These are phyloP conservation scores for Patagioenas fasciata DNA, from an alignment of 2,113 vertebrate genomes.

Conservation along the genomic window DNA sequence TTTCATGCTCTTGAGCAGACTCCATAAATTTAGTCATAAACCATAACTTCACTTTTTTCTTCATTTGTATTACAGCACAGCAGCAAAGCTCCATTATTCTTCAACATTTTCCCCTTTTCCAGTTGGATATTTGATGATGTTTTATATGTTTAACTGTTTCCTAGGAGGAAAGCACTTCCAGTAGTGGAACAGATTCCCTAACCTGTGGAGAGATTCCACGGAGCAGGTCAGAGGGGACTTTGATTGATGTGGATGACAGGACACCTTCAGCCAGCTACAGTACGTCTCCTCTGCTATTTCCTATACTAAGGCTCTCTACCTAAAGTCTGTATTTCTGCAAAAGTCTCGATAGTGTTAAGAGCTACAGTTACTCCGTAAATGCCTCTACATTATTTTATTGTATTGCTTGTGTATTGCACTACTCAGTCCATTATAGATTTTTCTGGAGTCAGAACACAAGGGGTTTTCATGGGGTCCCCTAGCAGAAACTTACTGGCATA, in stretches of 20 bases:
- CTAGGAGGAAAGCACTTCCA: slow-evolving; percentile 83
- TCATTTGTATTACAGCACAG: not conserved
- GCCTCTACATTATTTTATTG: not conserved
- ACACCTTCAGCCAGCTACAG: slow-evolving; percentile 65
- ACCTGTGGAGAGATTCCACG: slow-evolving; percentile 70
- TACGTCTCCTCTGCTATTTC: slow-evolving; percentile 69
- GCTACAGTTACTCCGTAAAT: not conserved
- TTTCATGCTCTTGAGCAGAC: not conserved
- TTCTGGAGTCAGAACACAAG: not conserved
- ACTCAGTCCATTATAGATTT: not conserved
- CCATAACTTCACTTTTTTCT: not conserved
- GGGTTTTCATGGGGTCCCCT: not conserved
- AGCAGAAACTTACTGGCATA: not conserved
- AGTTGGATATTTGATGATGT: not conserved
- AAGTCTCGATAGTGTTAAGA: not conserved
- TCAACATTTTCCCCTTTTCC: not conserved
- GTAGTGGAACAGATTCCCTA: slow-evolving; percentile 68
- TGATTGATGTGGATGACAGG: slow-evolving; percentile 83
- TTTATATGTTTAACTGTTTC: not conserved
- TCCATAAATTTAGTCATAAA: not conserved
- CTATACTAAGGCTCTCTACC: not conserved
- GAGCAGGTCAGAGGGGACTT: slow-evolving; percentile 87
- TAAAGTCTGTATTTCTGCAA: not conserved
- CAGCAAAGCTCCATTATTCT: not conserved
- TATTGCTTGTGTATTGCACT: not conserved